Percentiles rank a stretch among this genome's conserved stretches.
Conservation (phyloP, 2,888 invertebrate species). For the Polydrusus cervinus region DNA sequence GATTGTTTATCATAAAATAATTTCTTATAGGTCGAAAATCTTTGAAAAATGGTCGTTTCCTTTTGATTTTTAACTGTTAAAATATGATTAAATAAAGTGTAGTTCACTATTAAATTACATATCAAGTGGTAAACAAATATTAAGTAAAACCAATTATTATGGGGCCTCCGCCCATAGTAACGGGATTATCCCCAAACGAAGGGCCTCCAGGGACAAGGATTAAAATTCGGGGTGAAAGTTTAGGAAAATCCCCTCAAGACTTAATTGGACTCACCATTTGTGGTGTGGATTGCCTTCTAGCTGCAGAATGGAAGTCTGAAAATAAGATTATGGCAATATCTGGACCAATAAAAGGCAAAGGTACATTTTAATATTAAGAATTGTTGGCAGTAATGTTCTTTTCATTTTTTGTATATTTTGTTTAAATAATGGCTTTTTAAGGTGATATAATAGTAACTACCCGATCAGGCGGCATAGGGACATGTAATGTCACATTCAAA, state of each 20-base stretch:
- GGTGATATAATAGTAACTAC: constrained; percentile 94
- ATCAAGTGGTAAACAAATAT: background rate
- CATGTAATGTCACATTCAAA: constrained; percentile 91
- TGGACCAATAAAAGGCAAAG: constrained; percentile 83
- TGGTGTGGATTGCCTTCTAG: constrained; percentile 94
- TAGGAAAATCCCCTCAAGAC: constrained; percentile 90
- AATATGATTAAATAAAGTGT: background rate
- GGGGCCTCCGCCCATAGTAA: constrained; percentile 90
- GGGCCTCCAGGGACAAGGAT: constrained; percentile 97
- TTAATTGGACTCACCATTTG: constrained; percentile 94
- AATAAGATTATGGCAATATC: constrained; percentile 98
- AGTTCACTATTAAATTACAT: background rate
- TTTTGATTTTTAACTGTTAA: background rate
- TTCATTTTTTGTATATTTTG: background rate
- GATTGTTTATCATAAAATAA: background rate
- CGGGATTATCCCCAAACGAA: constrained; percentile 98
- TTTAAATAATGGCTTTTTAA: constrained; percentile 6
- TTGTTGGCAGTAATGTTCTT: background rate
- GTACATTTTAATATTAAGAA: background rate
- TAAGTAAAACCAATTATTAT: constrained; percentile 66
- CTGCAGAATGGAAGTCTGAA: constrained; percentile 98
- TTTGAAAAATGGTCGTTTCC: background rate
- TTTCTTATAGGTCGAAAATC: background rate
- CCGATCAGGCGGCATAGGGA: constrained; percentile 88
- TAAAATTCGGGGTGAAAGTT: constrained; percentile 95